Percentiles rank a stretch among this genome's conserved stretches.
Evolutionary conservation across 2,888 invertebrate genomes (phyloP).

Genomic region (Parascotia fuliginaria): DNA sequence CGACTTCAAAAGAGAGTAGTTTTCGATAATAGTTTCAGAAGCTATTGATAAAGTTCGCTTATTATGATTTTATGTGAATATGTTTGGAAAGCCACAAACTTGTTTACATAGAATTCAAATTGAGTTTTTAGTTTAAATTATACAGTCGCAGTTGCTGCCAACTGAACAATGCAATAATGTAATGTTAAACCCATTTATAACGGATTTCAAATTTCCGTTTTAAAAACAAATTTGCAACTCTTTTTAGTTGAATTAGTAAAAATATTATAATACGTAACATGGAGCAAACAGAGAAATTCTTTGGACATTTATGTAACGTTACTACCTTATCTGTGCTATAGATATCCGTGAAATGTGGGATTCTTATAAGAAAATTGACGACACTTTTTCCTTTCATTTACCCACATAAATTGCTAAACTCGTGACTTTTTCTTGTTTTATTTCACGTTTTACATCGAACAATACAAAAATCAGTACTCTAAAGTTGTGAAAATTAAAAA

Average conservation of each 20-base stretch:
- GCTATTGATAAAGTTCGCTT: conserved; percentile 76
- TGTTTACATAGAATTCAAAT: conserved; percentile 81
- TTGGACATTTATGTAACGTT: no score
- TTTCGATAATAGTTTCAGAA: conserved; percentile 57
- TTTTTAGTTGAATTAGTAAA: conserved; percentile 6
- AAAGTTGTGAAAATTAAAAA: no score
- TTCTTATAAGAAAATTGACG: no score
- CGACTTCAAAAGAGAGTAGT: conserved; percentile 39
- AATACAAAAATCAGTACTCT: no score
- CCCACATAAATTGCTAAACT: no score
- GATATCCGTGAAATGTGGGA: no score
- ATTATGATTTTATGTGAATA: conserved; percentile 78
- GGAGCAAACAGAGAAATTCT: neutral
- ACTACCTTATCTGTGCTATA: no score
- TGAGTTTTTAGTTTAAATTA: conserved; percentile 76
- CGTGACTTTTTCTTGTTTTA: no score
- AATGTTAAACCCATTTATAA: conserved; percentile 41
- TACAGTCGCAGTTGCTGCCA: conserved; percentile 73
- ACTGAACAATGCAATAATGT: conserved; percentile 51
- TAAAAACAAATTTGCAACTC: conserved; percentile 35
- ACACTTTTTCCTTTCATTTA: no score
- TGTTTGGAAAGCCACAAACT: conserved; percentile 72
- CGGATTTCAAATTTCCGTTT: conserved; percentile 22
- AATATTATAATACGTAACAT: neutral
- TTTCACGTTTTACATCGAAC: no score